Percentiles rank a stretch among this genome's conserved stretches.
phyloP scores from a whole-genome alignment of 2,888 invertebrate species.

The Drosophila niveifrons region DNA sequence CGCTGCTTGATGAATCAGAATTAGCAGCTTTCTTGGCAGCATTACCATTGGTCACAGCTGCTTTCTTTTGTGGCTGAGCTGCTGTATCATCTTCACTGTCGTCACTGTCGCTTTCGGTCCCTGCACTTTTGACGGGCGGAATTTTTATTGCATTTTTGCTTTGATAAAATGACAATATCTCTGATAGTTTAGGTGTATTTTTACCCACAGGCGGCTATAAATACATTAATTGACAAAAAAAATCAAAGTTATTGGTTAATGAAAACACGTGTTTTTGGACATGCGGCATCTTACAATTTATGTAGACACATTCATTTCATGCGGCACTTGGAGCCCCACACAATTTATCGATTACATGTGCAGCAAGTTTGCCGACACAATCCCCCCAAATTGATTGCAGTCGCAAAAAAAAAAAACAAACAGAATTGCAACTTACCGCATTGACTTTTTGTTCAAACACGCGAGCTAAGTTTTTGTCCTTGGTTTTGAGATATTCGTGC shows the following conservation, averaged over 20 bases:
- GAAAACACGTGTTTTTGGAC: slow-evolving; percentile 59
- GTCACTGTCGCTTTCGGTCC: slow-evolving; percentile 79
- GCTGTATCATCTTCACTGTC: slow-evolving; percentile 61
- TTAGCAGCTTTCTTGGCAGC: slow-evolving; percentile 13
- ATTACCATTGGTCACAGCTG: slow-evolving; percentile 50
- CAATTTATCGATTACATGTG: slow-evolving; percentile 13
- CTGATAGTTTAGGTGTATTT: slow-evolving; percentile 88
- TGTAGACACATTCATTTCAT: neutral
- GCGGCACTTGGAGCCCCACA: slow-evolving; percentile 1
- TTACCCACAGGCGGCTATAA: slow-evolving; percentile 88
- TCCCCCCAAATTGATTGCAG: slow-evolving; percentile 11
- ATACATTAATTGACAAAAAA: slow-evolving; percentile 9
- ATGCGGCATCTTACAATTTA: slow-evolving; percentile 5
- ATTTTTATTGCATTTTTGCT: slow-evolving; percentile 86
- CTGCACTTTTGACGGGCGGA: slow-evolving; percentile 64
- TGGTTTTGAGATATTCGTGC: slow-evolving; percentile 88
- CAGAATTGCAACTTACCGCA: slow-evolving; percentile 88
- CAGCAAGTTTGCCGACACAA: neutral
- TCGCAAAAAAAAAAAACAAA: slow-evolving; percentile 11
- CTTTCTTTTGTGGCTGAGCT: slow-evolving; percentile 19
- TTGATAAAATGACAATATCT: slow-evolving; percentile 87
- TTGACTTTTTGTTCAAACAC: slow-evolving; percentile 90
- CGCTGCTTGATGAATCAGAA: slow-evolving; percentile 37
- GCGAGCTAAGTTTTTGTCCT: slow-evolving; percentile 89
- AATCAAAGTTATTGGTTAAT: slow-evolving; percentile 59